Conservation (phyloP, 2,113 vertebrate species). For the Labrus mixtus region DNA sequence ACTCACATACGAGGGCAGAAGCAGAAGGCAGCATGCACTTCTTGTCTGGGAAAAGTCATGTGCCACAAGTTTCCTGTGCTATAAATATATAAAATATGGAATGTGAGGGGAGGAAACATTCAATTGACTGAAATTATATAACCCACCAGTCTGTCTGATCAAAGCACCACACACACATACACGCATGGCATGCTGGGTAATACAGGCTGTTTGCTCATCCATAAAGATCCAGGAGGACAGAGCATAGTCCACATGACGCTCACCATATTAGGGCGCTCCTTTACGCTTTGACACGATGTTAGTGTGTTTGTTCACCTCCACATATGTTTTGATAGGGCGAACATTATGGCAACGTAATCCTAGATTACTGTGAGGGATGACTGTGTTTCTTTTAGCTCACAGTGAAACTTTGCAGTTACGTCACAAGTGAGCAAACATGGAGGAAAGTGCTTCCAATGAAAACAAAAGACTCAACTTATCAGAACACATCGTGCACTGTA, state of each 20-base stretch:
- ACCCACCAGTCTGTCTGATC: constrained; percentile 42
- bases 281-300: constrained; percentile 11
- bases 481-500: constrained; percentile 16
- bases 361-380: constrained; percentile 9
- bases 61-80: constrained; percentile 76
- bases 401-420: constrained; percentile 36
- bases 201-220: constrained; percentile 73
- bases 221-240: constrained; percentile 67
- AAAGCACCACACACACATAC: constrained; percentile 44
- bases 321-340: constrained; percentile 55
- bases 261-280: constrained; percentile 38
- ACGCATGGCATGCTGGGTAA: constrained; percentile 55
- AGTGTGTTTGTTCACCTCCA: constrained; percentile 56
- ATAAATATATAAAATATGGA: constrained; percentile 75
- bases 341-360: constrained; percentile 25
- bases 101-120: constrained; percentile 47
- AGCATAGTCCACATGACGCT: constrained; percentile 68
- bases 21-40: constrained; percentile 60
- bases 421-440: constrained; percentile 45
- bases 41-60: constrained; percentile 67
- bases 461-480: constrained; percentile 45
- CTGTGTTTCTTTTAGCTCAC: constrained; percentile 8
- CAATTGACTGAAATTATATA: constrained; percentile 66
- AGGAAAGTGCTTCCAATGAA: constrained; percentile 27
- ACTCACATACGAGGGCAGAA: constrained; percentile 36